Percentiles rank a stretch among this genome's conserved stretches.
Conservation (phyloP, 2,888 invertebrate species). For the Drosophila tanythrix region DNA sequence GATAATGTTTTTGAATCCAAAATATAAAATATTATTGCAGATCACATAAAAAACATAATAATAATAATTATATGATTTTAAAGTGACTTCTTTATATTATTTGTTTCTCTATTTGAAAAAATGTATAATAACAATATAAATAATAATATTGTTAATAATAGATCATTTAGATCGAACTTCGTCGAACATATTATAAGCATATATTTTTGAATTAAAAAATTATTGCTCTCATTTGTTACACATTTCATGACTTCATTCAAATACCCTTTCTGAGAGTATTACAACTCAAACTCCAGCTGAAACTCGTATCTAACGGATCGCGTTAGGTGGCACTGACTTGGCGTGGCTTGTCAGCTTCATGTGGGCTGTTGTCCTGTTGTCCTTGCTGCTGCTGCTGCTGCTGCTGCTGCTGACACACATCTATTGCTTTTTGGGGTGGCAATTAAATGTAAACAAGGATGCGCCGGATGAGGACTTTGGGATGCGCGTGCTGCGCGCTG, state of each 20-base stretch:
- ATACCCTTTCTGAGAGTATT: slow-evolving; percentile 9
- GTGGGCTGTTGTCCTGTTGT: slow-evolving; percentile 46
- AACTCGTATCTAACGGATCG: slow-evolving; percentile 68
- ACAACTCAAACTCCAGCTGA: neutral
- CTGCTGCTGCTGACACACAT: slow-evolving; percentile 5
- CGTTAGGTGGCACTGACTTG: slow-evolving; percentile 79
- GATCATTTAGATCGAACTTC: neutral
- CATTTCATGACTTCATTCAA: no score
- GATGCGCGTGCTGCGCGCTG: slow-evolving; percentile 64
- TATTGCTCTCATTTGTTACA: neutral
- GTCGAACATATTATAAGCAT: neutral
- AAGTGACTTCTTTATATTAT: neutral
- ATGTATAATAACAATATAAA: no score
- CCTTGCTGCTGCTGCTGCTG: slow-evolving; percentile 18
- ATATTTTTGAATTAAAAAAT: neutral
- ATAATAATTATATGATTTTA: no score
- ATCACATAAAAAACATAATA: no score
- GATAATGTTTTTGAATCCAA: no score
- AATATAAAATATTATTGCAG: no score
- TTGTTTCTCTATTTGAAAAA: neutral
- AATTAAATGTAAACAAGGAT: slow-evolving; percentile 56
- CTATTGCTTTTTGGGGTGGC: slow-evolving; percentile 45
- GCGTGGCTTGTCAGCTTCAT: slow-evolving; percentile 83
- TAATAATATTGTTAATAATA: neutral
- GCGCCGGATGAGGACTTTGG: slow-evolving; percentile 27